Percentiles rank a stretch among this genome's conserved stretches.
These are phyloP conservation scores for Podargus strigoides DNA, from an alignment of 2,797 vertebrate genomes.

Conservation along the genomic window DNA sequence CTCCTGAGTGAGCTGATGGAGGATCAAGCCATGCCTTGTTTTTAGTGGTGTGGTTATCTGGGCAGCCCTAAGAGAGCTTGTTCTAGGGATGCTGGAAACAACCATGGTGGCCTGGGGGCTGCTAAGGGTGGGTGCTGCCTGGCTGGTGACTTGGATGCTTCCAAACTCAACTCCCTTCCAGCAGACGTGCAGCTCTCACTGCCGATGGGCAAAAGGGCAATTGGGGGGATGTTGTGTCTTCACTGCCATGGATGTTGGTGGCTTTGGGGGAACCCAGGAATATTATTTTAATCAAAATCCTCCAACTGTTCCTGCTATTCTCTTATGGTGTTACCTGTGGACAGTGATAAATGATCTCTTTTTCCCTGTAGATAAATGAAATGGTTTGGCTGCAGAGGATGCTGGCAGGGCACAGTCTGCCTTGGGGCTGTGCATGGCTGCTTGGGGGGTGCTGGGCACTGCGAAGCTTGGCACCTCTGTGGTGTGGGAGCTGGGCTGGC, in stretches of 20 bases:
- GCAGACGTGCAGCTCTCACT: background rate
- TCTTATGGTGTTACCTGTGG: background rate
- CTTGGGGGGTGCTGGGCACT: fast-evolving
- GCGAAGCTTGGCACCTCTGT: background rate
- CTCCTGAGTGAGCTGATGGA: background rate
- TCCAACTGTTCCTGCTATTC: fast-evolving
- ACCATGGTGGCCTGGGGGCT: no score
- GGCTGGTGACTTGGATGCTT: fast-evolving
- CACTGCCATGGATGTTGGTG: background rate
- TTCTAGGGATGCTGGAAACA: background rate
- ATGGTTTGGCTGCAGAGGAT: fast-evolving
- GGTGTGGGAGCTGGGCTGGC: background rate
- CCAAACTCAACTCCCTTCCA: background rate
- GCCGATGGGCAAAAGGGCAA: background rate
- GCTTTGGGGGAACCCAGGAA: background rate
- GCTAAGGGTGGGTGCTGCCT: background rate
- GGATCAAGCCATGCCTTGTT: background rate
- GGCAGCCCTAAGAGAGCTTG: background rate
- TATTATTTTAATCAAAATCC: background rate
- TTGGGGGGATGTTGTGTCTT: fast-evolving
- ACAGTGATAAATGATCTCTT: background rate
- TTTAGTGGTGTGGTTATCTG: background rate
- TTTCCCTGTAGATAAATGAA: background rate
- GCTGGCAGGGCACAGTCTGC: fast-evolving
- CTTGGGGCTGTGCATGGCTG: background rate